phyloP scores from a whole-genome alignment of 2,797 vertebrate species.

The Cuniculus paca region DNA sequence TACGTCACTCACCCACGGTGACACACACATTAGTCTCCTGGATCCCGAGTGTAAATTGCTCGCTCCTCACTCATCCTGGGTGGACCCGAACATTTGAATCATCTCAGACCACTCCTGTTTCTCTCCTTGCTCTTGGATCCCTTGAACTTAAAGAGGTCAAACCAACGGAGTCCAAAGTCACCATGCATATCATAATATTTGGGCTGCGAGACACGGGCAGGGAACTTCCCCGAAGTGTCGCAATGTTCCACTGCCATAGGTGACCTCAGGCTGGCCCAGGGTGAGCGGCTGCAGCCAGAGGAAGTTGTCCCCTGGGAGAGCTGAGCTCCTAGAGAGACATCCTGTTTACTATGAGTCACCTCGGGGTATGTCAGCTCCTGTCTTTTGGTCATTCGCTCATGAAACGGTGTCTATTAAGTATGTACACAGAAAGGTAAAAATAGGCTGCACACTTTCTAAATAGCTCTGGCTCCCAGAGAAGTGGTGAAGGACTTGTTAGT shows the following conservation, averaged over 20 bases:
- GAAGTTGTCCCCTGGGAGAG: slow-evolving; percentile 9
- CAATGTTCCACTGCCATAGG: not conserved
- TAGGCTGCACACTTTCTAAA: slow-evolving; percentile 73
- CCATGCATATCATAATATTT: not conserved
- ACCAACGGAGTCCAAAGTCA: slow-evolving; percentile 28
- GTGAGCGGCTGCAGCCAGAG: not conserved
- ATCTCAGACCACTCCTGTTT: slow-evolving; percentile 53
- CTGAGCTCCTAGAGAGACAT: slow-evolving; percentile 60
- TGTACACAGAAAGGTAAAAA: slow-evolving; percentile 77
- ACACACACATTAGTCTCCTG: not conserved
- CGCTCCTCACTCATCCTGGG: slow-evolving; percentile 38
- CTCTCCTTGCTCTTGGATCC: not conserved
- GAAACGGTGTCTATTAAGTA: slow-evolving; percentile 79
- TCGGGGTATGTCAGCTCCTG: slow-evolving; percentile 38
- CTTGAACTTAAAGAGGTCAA: slow-evolving; percentile 55
- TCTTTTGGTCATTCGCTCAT: slow-evolving; percentile 75
- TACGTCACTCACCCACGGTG: not conserved
- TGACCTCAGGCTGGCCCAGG: not conserved
- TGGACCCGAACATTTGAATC: slow-evolving; percentile 41
- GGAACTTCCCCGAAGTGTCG: not conserved
- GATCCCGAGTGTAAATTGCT: not conserved
- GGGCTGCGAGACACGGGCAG: not conserved
- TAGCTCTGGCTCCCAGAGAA: slow-evolving; percentile 64
- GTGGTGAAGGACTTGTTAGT: slow-evolving; percentile 67
- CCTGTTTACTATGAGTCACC: slow-evolving; percentile 74